Conservation (phyloP, 2,888 invertebrate genomes). For the Eilema depressum region DNA sequence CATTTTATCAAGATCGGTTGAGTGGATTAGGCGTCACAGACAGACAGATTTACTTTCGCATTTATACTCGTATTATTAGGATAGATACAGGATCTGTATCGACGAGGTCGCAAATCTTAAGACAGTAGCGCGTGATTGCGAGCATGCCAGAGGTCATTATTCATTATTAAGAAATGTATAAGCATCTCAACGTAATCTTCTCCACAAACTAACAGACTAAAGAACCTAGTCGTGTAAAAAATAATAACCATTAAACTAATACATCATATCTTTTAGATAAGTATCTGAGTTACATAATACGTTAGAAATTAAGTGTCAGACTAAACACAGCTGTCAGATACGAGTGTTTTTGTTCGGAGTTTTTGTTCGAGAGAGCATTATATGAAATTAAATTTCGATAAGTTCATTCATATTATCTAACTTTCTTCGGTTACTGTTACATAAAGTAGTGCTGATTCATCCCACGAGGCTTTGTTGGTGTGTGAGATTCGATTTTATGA, state of each 20-base stretch:
- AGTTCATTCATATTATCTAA: not conserved
- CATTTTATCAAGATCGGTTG: too few species aligned
- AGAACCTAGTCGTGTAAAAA: not conserved
- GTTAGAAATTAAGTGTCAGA: constrained; percentile 31
- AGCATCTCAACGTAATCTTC: too few species aligned
- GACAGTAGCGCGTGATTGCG: too few species aligned
- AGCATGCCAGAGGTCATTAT: too few species aligned
- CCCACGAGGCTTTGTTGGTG: not conserved
- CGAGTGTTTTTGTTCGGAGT: constrained; percentile 6
- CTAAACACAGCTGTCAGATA: not conserved
- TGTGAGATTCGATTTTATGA: not conserved
- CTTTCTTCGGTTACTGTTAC: constrained; percentile 5
- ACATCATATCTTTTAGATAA: not conserved
- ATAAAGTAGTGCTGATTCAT: not conserved
- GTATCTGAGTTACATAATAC: not conserved
- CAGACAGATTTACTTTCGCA: too few species aligned
- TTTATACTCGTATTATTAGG: too few species aligned
- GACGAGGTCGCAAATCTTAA: too few species aligned
- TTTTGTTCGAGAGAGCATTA: constrained; percentile 9
- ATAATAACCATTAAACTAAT: not conserved
- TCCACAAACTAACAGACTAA: too few species aligned
- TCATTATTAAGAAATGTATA: too few species aligned
- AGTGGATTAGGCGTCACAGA: too few species aligned
- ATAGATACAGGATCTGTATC: too few species aligned
- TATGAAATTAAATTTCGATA: not conserved